Percentiles rank a stretch among this genome's conserved stretches.
These are phyloP conservation scores for Diogma glabrata DNA, from an alignment of 2,888 invertebrate genomes.

Conservation along the genomic window DNA sequence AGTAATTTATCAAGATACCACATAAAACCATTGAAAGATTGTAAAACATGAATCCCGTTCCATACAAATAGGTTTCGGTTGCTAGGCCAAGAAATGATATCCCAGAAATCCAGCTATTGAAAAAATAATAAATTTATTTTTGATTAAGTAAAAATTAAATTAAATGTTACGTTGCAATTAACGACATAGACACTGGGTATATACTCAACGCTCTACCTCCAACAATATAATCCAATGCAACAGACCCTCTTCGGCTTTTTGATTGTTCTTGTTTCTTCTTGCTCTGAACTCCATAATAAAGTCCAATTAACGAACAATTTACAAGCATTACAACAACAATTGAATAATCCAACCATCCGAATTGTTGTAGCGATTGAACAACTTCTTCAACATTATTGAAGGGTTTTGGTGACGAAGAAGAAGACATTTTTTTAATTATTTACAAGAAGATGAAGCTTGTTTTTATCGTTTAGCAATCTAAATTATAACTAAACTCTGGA, in stretches of 20 bases:
- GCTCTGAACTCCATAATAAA: not conserved
- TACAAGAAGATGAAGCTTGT: too few species aligned
- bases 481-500: too few species aligned
- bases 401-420: too few species aligned
- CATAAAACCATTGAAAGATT: conserved; percentile 31
- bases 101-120: conserved; percentile 42
- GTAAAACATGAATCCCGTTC: conserved; percentile 59
- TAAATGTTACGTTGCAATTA: conserved; percentile 5
- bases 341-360: not conserved
- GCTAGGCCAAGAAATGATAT: conserved; percentile 58
- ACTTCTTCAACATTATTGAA: too few species aligned
- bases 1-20: conserved; percentile 44
- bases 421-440: too few species aligned
- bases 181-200: not conserved
- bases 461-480: too few species aligned
- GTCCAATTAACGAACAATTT: not conserved
- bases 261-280: not conserved
- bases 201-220: not conserved
- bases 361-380: too few species aligned
- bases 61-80: conserved; percentile 65
- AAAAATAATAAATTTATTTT: too few species aligned
- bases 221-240: not conserved
- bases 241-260: not conserved
- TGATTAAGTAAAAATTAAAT: too few species aligned
- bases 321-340: not conserved